Evolutionary conservation across 2,797 vertebrate species (phyloP).

Genomic region (Sarcoramphus papa): DNA sequence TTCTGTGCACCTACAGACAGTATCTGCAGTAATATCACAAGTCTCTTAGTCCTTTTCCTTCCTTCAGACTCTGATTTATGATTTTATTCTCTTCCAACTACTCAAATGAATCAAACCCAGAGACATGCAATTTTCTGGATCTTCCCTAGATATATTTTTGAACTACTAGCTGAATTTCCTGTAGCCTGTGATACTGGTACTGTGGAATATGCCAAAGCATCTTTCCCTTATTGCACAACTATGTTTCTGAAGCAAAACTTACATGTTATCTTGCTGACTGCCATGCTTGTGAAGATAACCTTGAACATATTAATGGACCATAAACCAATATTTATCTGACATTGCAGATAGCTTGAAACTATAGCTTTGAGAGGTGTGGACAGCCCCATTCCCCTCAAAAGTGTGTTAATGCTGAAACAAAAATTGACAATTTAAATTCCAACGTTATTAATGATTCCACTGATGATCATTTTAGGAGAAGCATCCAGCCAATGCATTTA

Average conservation of each 20-base stretch:
- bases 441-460: constrained; percentile 55
- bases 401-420: not conserved
- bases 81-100: constrained; percentile 4
- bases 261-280: not conserved
- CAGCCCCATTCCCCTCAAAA: not conserved
- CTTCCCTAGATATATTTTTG: not conserved
- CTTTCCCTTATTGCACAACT: not conserved
- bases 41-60: not conserved
- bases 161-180: not conserved
- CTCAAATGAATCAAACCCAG: not conserved
- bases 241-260: constrained; percentile 19
- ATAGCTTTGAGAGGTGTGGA: not conserved
- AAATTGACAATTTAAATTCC: constrained; percentile 54
- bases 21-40: not conserved
- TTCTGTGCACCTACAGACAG: not conserved
- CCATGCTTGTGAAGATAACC: constrained; percentile 7
- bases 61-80: not conserved
- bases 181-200: not conserved
- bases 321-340: constrained; percentile 24
- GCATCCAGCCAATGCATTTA: constrained; percentile 47
- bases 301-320: not conserved
- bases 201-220: not conserved
- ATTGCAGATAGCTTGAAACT: not conserved
- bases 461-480: constrained; percentile 59
- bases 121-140: not conserved